Conservation (phyloP, 2,113 vertebrate species). For the Corythornis madagascariensis region DNA sequence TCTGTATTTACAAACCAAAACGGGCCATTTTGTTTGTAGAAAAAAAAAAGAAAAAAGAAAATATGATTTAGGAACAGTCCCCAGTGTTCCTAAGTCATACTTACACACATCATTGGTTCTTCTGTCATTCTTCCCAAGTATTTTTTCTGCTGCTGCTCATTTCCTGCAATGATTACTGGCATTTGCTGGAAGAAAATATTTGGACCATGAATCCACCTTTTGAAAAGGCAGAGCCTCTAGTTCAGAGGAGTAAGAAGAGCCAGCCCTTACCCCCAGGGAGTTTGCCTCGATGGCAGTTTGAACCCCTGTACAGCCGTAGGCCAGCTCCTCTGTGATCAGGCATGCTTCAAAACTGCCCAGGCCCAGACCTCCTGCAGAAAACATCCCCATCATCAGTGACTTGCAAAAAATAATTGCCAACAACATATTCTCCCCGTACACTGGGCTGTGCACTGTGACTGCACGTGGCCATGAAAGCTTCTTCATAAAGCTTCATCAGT, state of each 20-base stretch:
- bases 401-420: neutral
- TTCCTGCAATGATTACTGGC: constrained; percentile 90
- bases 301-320: constrained; percentile 88
- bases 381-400: neutral
- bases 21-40: neutral
- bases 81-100: constrained; percentile 53
- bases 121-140: constrained; percentile 91
- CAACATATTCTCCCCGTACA: neutral
- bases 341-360: constrained; percentile 85
- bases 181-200: constrained; percentile 84
- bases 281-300: constrained; percentile 91
- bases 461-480: neutral
- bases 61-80: neutral
- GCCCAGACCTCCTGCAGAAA: constrained; percentile 83
- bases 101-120: constrained; percentile 92
- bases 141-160: constrained; percentile 86
- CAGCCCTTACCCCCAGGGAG: constrained; percentile 86
- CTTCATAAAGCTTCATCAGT: neutral
- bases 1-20: neutral
- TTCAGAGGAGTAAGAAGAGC: neutral
- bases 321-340: constrained; percentile 89
- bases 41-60: neutral
- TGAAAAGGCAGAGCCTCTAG: neutral
- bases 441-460: too few relatives aligned
- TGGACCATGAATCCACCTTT: neutral